Percentiles rank a stretch among this genome's conserved stretches.
These are phyloP conservation scores for Hyposoter dolosus DNA, from an alignment of 2,888 invertebrate species.

Conservation along the genomic window DNA sequence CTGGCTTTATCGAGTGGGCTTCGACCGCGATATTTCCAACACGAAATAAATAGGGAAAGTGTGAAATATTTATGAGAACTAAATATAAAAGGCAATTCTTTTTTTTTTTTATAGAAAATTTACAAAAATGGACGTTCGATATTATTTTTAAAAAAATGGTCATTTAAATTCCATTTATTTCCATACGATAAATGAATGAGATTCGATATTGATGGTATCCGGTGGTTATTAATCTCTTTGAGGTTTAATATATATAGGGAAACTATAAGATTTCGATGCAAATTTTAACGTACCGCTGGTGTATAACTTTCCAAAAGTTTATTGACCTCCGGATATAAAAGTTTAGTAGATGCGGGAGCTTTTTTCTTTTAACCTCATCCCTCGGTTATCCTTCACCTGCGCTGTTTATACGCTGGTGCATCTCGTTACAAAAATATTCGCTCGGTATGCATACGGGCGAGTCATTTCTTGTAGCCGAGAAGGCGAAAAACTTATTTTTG, in stretches of 20 bases:
- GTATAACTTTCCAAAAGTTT: slow-evolving; percentile 38
- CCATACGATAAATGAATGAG: not conserved
- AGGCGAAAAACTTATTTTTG: slow-evolving; percentile 48
- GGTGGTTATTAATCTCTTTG: slow-evolving; percentile 14
- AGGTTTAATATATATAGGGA: not conserved
- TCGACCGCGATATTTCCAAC: not conserved
- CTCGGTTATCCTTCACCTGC: not conserved
- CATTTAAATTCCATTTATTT: not conserved
- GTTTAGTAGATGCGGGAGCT: slow-evolving; percentile 16
- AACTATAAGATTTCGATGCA: slow-evolving; percentile 1
- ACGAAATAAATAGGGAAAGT: not conserved
- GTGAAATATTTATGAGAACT: not conserved
- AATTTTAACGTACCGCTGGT: slow-evolving; percentile 11
- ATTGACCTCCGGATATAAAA: slow-evolving; percentile 53
- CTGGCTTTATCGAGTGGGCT: not conserved
- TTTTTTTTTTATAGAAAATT: too few relatives aligned
- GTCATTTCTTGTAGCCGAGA: slow-evolving; percentile 1
- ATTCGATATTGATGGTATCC: slow-evolving; percentile 1
- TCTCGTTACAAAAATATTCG: slow-evolving; percentile 62
- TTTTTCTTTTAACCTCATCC: slow-evolving; percentile 8
- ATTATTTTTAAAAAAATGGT: not conserved
- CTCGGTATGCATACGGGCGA: slow-evolving; percentile 55
- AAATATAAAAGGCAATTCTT: not conserved
- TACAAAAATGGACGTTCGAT: too few relatives aligned
- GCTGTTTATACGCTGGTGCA: slow-evolving; percentile 44